Conservation (phyloP, 2,113 vertebrate species). For the Cettia cetti region DNA sequence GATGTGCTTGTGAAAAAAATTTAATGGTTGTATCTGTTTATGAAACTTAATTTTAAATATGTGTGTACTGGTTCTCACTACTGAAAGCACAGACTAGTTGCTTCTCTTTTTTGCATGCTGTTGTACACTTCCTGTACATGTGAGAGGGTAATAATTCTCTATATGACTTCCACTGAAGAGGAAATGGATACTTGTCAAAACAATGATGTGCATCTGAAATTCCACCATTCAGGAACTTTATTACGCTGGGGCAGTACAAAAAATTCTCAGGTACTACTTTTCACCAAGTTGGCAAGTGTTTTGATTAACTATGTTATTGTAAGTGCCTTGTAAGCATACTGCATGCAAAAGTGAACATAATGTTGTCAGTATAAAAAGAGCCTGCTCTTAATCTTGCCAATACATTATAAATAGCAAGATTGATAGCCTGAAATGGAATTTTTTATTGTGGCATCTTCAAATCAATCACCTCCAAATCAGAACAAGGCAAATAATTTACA, state of each 20-base stretch:
- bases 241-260: not conserved
- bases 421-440: not conserved
- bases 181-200: constrained; percentile 41
- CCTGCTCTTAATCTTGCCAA: not conserved
- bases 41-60: not conserved
- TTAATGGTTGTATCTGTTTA: not conserved
- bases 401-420: not conserved
- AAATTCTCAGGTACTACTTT: not conserved
- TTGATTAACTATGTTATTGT: not conserved
- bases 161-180: constrained; percentile 18
- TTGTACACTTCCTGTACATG: not conserved
- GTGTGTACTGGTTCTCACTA: not conserved
- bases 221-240: not conserved
- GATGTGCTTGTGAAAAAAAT: not conserved
- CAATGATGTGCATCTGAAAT: not conserved
- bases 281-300: not conserved
- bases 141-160: not conserved
- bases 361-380: not conserved
- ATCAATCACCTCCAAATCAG: not conserved
- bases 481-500: not conserved
- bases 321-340: not conserved
- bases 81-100: not conserved
- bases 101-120: not conserved
- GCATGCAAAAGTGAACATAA: not conserved
- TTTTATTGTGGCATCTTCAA: not conserved